A percentile compares a stretch with the other conserved stretches of the same genome.
phyloP scores from a whole-genome alignment of 1,140 invertebrate genomes.

The Zaprionus nigranus region DNA sequence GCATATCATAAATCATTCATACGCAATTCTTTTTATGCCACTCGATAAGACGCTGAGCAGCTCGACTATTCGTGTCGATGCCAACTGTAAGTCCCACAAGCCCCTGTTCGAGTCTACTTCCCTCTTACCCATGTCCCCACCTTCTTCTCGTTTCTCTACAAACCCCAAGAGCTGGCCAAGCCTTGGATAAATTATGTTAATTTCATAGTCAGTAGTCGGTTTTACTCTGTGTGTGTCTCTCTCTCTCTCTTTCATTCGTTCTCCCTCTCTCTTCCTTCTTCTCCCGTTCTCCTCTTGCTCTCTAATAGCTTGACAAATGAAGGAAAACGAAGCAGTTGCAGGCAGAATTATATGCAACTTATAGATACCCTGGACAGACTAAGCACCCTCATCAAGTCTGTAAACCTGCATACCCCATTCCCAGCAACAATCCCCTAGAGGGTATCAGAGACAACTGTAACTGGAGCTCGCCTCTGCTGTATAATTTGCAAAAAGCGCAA shows the following conservation, averaged over 20 bases:
- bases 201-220: constrained; percentile 50
- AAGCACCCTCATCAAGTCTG: neutral
- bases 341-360: too few species aligned
- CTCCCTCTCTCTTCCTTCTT: constrained; percentile 20
- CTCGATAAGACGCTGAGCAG: constrained; percentile 57
- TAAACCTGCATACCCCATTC: neutral
- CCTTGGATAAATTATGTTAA: constrained; percentile 77
- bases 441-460: constrained; percentile 35
- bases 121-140: constrained; percentile 5
- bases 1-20: constrained; percentile 76
- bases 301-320: constrained; percentile 76
- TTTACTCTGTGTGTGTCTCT: constrained; percentile 11
- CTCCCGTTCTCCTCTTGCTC: constrained; percentile 20
- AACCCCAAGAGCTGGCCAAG: constrained; percentile 16
- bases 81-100: constrained; percentile 35
- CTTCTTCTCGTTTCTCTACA: neutral
- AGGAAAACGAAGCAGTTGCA: constrained; percentile 33
- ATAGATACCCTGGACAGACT: neutral
- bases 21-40: constrained; percentile 64
- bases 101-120: neutral
- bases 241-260: neutral
- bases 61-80: constrained; percentile 18
- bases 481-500: constrained; percentile 80
- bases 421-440: neutral
- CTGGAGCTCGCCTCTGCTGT: constrained; percentile 46